Base-by-base conservation (phyloP, 2,888 invertebrate genomes). In the Drosophila pegasa region DNA sequence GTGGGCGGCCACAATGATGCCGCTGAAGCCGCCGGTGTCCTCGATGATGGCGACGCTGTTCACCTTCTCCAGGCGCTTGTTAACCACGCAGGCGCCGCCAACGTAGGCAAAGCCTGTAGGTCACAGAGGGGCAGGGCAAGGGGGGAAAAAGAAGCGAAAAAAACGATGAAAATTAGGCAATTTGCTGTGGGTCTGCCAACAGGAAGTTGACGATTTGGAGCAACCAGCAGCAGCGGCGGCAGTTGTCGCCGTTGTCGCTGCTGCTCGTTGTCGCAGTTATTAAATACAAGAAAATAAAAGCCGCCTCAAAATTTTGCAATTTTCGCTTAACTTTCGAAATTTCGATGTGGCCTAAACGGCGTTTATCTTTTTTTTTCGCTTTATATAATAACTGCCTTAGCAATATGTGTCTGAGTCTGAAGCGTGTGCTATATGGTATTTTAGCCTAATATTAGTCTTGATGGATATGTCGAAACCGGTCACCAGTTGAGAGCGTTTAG, bases 1-100 rank as follows among this genome's bases (percentile, higher is more conserved):
- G 92, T 98, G 98, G 77, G 98, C 98, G 65, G 98, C 98, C 2
- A 98, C 98, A 90, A 98, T 98, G 91, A 98, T 98, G 72, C 98
- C 98, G 87, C 98, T 98, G 93, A 98, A 98, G 79, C 98, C 98
- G 79, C 98, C 98, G 37, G 98, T 98, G 91, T 98, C 98, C 93
- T 98, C 98, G 91, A 98, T 98, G 90, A 98, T 98, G 88, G 98
- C 98, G 65, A 98, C 98, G 63, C 97, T 97, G 93, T 98, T 98
- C 81, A 98, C 98, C 93, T 98, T 98, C 94, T 98, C 98, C 82
- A 98, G 94, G 80, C 98, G 94, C 92, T 98, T 98, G 94, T 98
- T 98, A 74, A 98, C 98, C 59, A 98, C 98, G 92, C 98, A 98
- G 60, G 98, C 98, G 89, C 98, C 98, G 72, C 98, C 98, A 74